A percentile compares a stretch with the other conserved stretches of the same genome.
Evolutionary conservation across 2,797 vertebrate genomes (phyloP).

Genomic region (Enteromius viviparus): DNA sequence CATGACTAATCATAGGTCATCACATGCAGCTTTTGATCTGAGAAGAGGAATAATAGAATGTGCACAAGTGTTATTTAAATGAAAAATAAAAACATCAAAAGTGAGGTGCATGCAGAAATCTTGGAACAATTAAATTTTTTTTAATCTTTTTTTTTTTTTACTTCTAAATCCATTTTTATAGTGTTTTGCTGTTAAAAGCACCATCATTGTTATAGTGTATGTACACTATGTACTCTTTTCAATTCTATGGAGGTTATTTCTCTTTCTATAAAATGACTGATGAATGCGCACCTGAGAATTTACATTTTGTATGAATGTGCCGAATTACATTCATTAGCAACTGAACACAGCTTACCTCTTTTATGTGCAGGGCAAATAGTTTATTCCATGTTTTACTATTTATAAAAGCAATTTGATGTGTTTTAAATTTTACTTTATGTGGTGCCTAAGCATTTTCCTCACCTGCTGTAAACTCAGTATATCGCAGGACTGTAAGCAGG

Average conservation of each 20-base stretch:
- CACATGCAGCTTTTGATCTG: neutral
- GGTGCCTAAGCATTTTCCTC: too few species aligned
- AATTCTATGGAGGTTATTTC: neutral
- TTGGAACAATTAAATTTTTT: too few species aligned
- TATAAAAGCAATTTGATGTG: neutral
- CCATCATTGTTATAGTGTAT: neutral
- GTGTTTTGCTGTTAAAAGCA: neutral
- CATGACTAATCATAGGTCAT: too few species aligned
- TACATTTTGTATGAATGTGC: neutral
- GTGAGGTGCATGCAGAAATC: too few species aligned
- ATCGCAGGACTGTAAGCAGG: neutral
- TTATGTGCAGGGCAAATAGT: neutral
- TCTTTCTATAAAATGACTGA: neutral
- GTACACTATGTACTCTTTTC: neutral
- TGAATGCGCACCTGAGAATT: neutral
- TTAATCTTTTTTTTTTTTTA: too few species aligned
- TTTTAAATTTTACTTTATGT: neutral
- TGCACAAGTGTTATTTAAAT: too few species aligned
- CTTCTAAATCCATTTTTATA: neutral
- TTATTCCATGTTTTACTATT: neutral
- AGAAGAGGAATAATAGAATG: neutral
- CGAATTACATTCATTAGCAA: neutral
- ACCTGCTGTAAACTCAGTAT: neutral
- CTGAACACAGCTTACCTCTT: neutral
- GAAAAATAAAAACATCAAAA: too few species aligned